phyloP scores from a whole-genome alignment of 2,797 vertebrate species.

The Sebastes ruberrimus region DNA sequence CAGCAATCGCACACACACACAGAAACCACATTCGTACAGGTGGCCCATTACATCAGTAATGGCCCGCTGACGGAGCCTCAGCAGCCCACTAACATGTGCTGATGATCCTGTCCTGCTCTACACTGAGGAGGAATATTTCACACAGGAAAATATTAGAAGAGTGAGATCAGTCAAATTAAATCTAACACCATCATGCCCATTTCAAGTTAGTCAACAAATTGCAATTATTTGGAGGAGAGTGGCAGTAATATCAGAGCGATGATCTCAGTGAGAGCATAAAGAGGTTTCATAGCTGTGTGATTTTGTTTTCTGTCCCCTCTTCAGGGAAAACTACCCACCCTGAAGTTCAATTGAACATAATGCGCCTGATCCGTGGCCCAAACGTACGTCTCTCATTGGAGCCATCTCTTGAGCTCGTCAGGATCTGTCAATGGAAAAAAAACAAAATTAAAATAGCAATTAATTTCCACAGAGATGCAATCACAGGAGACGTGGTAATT shows the following conservation, averaged over 20 bases:
- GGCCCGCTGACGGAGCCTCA: constrained; percentile 52
- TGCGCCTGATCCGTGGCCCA: constrained; percentile 22
- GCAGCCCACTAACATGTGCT: constrained; percentile 23
- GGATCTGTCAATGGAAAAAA: constrained; percentile 59
- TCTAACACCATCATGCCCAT: not conserved
- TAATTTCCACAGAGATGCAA: constrained; percentile 70
- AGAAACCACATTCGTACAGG: constrained; percentile 49
- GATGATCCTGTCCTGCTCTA: constrained; percentile 39
- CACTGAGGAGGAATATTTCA: constrained; percentile 6
- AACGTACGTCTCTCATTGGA: constrained; percentile 27
- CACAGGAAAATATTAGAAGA: not conserved
- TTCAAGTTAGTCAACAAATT: constrained; percentile 15
- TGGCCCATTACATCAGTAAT: constrained; percentile 65
- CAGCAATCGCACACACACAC: constrained; percentile 22
- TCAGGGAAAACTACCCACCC: constrained; percentile 14
- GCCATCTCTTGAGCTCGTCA: constrained; percentile 46
- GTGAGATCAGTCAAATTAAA: not conserved
- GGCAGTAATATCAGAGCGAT: not conserved
- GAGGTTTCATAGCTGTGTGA: constrained; percentile 20
- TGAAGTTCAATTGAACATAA: constrained; percentile 36
- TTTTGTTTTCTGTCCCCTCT: constrained; percentile 24
- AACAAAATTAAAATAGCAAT: constrained; percentile 64
- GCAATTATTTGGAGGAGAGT: not conserved
- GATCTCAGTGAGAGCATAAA: constrained; percentile 22
- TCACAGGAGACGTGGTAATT: constrained; percentile 63